These are phyloP conservation scores for Propithecus coquereli DNA, from an alignment of 2,113 vertebrate genomes.

Conservation along the genomic window DNA sequence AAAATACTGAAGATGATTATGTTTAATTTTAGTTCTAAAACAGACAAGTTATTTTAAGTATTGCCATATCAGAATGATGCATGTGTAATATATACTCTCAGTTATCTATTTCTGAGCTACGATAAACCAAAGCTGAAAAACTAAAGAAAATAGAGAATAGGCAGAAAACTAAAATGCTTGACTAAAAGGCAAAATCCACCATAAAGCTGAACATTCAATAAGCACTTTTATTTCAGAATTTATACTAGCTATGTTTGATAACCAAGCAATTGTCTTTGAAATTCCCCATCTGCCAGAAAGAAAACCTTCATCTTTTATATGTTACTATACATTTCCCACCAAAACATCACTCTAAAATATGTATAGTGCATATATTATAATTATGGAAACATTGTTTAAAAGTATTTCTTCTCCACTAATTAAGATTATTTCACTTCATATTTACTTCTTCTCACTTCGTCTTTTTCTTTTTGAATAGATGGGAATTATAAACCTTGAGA, in stretches of 20 bases:
- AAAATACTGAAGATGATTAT: not conserved
- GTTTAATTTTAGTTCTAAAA: not conserved
- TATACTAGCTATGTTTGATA: no score
- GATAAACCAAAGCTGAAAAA: fast-evolving
- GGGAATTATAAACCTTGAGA: not conserved
- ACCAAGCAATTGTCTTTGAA: not conserved
- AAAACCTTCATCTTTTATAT: fast-evolving
- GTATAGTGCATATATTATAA: fast-evolving
- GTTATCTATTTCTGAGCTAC: not conserved
- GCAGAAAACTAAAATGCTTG: not conserved
- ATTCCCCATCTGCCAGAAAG: not conserved
- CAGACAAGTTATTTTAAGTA: not conserved
- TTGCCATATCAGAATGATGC: fast-evolving
- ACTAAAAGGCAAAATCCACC: not conserved
- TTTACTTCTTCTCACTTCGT: not conserved
- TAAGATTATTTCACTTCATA: no score
- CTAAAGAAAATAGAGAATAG: not conserved
- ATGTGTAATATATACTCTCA: fast-evolving
- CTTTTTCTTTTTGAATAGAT: not conserved
- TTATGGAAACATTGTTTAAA: not conserved
- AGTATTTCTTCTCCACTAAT: not conserved
- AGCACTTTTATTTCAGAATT: no score
- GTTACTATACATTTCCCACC: fast-evolving
- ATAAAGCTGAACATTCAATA: fast-evolving
- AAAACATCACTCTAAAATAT: fast-evolving